Conservation (phyloP, 2,113 vertebrate species). For the Coryphaenoides rupestris region DNA sequence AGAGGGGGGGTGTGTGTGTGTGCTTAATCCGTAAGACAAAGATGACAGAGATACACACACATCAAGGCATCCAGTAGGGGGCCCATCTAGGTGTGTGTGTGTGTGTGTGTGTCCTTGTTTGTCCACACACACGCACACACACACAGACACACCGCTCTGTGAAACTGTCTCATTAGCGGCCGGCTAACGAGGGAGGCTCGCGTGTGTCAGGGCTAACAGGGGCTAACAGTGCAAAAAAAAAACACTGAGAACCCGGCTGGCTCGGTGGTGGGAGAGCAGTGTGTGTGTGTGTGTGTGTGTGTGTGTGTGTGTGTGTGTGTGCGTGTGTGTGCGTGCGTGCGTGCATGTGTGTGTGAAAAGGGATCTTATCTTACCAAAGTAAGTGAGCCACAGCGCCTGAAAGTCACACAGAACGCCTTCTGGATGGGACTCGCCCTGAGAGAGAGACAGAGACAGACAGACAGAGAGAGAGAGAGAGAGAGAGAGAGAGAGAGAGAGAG, state of each 20-base stretch:
- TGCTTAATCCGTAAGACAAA: not conserved
- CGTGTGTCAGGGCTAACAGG: not conserved
- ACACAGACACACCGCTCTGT: no score
- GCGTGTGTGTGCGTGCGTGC: slow-evolving; percentile 6
- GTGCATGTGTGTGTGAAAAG: slow-evolving; percentile 16
- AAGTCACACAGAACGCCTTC: slow-evolving; percentile 74
- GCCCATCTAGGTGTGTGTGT: not conserved
- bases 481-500: no score
- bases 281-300: no score
- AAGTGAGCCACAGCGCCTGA: slow-evolving; percentile 82
- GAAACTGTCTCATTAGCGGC: not conserved
- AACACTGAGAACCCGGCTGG: not conserved
- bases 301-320: slow-evolving; percentile 9
- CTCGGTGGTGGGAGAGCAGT: not conserved
- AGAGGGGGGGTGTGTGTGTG: not conserved
- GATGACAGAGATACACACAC: no score
- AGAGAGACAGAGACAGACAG: no score
- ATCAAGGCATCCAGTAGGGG: not conserved
- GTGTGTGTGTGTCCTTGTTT: not conserved
- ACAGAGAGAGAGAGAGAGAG: no score
- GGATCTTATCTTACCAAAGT: slow-evolving; percentile 74
- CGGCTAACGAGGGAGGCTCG: not conserved
- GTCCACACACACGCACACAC: no score
- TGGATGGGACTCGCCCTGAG: slow-evolving; percentile 70
- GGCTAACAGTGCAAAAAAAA: not conserved